Conservation (phyloP, 2,888 invertebrate species). For the Timema cristinae region DNA sequence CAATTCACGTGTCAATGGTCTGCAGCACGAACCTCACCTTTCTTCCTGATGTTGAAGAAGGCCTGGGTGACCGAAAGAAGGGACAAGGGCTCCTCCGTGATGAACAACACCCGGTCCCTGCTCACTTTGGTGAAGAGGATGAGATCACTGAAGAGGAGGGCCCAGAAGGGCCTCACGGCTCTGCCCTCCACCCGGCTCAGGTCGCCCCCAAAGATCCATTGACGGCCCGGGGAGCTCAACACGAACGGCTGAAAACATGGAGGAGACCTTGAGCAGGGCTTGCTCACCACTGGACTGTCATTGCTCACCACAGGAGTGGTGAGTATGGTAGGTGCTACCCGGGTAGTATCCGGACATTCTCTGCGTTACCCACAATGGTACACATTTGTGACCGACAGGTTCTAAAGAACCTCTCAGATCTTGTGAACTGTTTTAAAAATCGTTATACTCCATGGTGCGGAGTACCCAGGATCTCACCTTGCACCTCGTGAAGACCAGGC, state of each 20-base stretch:
- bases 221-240: conserved; percentile 74
- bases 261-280: too few relatives aligned
- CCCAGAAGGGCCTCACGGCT: conserved; percentile 79
- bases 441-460: not conserved
- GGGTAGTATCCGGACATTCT: too few relatives aligned
- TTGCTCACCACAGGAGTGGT: not conserved
- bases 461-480: conserved; percentile 54
- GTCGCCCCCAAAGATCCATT: conserved; percentile 88
- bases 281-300: too few relatives aligned
- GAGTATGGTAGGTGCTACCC: not conserved
- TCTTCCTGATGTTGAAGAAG: conserved; percentile 80
- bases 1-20: too few relatives aligned
- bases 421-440: not conserved
- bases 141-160: conserved; percentile 77
- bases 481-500: conserved; percentile 86
- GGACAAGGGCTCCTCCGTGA: conserved; percentile 81
- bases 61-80: conserved; percentile 75
- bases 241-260: conserved; percentile 64
- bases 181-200: conserved; percentile 78
- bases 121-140: conserved; percentile 83
- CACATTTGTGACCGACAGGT: too few relatives aligned
- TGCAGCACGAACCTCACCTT: conserved; percentile 43
- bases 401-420: too few relatives aligned
- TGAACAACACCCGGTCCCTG: conserved; percentile 79
- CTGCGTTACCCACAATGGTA: too few relatives aligned